Evolutionary conservation across 2,888 invertebrate species (phyloP), one percentile per base, ranked within the genome.

Genomic region (Leucophenga maculata): DNA sequence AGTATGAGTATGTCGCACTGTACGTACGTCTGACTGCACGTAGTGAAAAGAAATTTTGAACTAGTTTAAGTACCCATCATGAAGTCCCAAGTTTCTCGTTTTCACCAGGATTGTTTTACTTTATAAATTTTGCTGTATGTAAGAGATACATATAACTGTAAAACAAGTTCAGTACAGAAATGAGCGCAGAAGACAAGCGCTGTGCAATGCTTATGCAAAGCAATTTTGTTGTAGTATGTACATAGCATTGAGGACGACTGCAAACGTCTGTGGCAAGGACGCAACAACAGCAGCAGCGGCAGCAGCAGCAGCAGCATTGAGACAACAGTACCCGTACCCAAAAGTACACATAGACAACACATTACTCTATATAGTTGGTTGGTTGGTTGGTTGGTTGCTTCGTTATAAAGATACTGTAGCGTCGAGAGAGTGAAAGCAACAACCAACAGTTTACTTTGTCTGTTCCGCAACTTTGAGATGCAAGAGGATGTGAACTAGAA

Each of bases 61-160:
- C 80, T 81, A 83, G 80, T 81, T 81, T 81, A 83, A 80, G 80
- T 80, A 84, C 80, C 82, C 80, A 80, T 80, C 84, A 80, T 80
- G 80, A 83, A 80, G 80, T 80, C 80, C 80, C 80, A 80, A 80
- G 80, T 80, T 80, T 80, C 80, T 81, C 80, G 80, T 81, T 81
- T 81, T 82, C 80, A 80, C 80, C 80, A 81, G 84, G 84, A 81
- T 81, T 81, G 82, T 81, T 81, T 81, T 83, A 81, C 80, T 81
- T 83, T 81, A 81, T 78, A 81, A 83, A 78, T 62, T 68, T 68
- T 55, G 16, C 52, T 54, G 52, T 55, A 11, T 39, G 26, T 26
- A 26, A 26, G 3, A 26, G 8, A 39, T 39, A 11, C 39, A 39
- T 39, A 39, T 8, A 64, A 64, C 62, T 64, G 26, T 26, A 26